Evolutionary conservation across 2,113 vertebrate genomes (phyloP).

Genomic region (Poeciliopsis occidentalis): DNA sequence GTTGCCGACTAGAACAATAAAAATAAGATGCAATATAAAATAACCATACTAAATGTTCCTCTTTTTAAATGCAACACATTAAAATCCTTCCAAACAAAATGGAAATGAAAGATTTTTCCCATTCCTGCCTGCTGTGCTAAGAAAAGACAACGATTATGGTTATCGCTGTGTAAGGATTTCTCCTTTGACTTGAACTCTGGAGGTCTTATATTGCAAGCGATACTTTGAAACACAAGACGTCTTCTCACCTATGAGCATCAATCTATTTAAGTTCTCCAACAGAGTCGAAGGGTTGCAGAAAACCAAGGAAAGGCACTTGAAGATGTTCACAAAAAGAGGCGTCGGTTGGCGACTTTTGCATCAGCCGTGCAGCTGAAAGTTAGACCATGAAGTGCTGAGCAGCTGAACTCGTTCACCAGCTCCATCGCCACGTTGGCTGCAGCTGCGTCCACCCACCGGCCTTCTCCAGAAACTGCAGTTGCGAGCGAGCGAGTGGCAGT

Average conservation of each 20-base stretch:
- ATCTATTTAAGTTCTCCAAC: constrained; percentile 54
- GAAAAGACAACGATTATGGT: constrained; percentile 13
- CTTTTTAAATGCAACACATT: neutral
- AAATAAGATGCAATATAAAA: neutral
- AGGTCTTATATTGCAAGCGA: constrained; percentile 60
- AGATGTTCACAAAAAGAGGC: constrained; percentile 18
- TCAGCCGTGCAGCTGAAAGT: constrained; percentile 11
- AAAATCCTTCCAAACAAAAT: neutral
- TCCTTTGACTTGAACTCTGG: constrained; percentile 24
- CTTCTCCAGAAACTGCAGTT: constrained; percentile 63
- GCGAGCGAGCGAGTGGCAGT: constrained; percentile 43
- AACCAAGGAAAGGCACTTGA: neutral
- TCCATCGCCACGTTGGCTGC: constrained; percentile 45
- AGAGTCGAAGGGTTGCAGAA: constrained; percentile 38
- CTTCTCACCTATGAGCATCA: constrained; percentile 54
- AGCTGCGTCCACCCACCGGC: constrained; percentile 64
- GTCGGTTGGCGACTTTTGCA: constrained; percentile 31
- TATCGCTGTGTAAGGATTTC: constrained; percentile 36
- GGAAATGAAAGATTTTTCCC: constrained; percentile 22
- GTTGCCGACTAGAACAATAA: neutral
- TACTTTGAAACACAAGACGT: constrained; percentile 62
- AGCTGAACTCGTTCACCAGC: constrained; percentile 37
- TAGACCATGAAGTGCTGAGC: constrained; percentile 36
- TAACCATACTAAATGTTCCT: neutral
- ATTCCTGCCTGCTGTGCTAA: constrained; percentile 12